Evolutionary conservation across 2,888 invertebrate species (phyloP).

Genomic region (Latheticus oryzae): DNA sequence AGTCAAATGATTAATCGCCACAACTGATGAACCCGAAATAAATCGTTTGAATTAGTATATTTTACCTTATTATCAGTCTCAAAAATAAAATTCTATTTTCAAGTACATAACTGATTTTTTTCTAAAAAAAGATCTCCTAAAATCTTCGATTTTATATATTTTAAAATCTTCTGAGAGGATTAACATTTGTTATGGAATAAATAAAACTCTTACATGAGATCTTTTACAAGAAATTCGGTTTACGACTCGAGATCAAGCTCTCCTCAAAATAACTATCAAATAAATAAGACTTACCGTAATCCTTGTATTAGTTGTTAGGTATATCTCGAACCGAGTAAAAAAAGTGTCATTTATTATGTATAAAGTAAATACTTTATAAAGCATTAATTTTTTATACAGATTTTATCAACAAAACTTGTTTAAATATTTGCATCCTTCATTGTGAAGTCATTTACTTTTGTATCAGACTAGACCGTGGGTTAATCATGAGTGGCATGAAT

Average conservation of each 20-base stretch:
- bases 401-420: no score
- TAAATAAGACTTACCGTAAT: slow-evolving; percentile 29
- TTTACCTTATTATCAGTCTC: no score
- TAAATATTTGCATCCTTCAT: no score
- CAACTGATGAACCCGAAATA: no score
- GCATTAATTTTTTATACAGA: no score
- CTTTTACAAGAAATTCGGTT: slow-evolving; percentile 2
- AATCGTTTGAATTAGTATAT: no score
- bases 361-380: not conserved
- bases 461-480: slow-evolving; percentile 18
- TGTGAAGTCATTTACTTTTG: no score
- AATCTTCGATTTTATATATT: no score
- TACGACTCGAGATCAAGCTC: slow-evolving; percentile 8
- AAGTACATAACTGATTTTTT: no score
- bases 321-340: slow-evolving; percentile 8
- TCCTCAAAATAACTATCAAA: slow-evolving; percentile 17
- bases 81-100: no score
- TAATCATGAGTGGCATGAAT: slow-evolving; percentile 32
- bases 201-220: slow-evolving; percentile 13
- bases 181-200: slow-evolving; percentile 6
- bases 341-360: slow-evolving; percentile 5
- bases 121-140: no score
- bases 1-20: no score
- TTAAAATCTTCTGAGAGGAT: not conserved
- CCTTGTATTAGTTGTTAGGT: slow-evolving; percentile 10